Percentiles rank a stretch among this genome's conserved stretches.
Conservation (phyloP, 2,797 vertebrate genomes). For the Huso huso region DNA sequence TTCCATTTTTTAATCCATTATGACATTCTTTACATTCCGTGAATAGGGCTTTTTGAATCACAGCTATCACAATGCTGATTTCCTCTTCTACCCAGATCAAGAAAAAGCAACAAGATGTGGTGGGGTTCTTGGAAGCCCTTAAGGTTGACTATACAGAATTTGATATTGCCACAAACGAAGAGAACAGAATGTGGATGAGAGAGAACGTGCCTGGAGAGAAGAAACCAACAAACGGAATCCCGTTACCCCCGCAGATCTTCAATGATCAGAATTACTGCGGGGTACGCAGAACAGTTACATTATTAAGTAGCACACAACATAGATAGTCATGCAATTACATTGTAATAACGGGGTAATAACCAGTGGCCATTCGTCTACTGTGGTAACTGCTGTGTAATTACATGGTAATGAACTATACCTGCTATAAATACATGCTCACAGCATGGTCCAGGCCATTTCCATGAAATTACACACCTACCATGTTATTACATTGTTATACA, state of each 20-base stretch:
- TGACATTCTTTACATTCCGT: too few relatives aligned
- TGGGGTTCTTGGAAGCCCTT: slow-evolving; percentile 89
- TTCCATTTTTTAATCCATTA: too few relatives aligned
- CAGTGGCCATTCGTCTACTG: too few relatives aligned
- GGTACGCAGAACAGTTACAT: slow-evolving; percentile 46
- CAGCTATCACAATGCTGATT: not conserved
- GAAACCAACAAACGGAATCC: slow-evolving; percentile 90
- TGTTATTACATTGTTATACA: too few relatives aligned
- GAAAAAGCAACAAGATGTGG: slow-evolving; percentile 97
- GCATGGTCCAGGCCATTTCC: too few relatives aligned
- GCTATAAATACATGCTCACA: too few relatives aligned
- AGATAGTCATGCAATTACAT: too few relatives aligned
- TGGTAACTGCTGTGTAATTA: too few relatives aligned
- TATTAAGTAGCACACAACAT: not conserved
- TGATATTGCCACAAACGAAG: slow-evolving; percentile 91
- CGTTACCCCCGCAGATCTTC: slow-evolving; percentile 95
- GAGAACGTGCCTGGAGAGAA: slow-evolving; percentile 88
- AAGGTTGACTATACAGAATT: slow-evolving; percentile 87
- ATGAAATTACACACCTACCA: too few relatives aligned
- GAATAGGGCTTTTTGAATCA: too few relatives aligned
- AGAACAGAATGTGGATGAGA: slow-evolving; percentile 96
- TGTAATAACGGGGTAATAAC: too few relatives aligned
- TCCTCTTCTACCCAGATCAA: slow-evolving; percentile 70
- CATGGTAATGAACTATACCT: too few relatives aligned
- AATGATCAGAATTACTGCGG: slow-evolving; percentile 91